These are phyloP conservation scores for Leucoraja erinaceus DNA, from an alignment of 2,113 vertebrate genomes.

Conservation along the genomic window DNA sequence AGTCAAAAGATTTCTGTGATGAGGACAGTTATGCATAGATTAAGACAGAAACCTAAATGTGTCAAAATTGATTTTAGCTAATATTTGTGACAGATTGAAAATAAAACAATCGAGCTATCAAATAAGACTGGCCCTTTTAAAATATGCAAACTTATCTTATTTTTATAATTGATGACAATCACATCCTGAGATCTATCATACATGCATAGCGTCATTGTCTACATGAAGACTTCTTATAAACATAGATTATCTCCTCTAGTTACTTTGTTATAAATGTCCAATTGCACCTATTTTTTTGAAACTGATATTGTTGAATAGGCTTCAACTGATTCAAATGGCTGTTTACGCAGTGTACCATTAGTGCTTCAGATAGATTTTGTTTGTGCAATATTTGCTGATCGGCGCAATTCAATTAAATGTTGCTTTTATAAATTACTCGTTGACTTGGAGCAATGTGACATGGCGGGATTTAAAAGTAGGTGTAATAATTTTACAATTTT, in stretches of 20 bases:
- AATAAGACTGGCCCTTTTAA: neutral
- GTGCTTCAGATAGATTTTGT: neutral
- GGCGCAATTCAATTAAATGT: neutral
- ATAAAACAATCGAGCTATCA: neutral
- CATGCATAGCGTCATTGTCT: neutral
- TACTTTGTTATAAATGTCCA: neutral
- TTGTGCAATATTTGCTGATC: neutral
- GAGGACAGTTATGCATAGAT: neutral
- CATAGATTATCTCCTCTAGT: neutral
- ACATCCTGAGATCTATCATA: neutral
- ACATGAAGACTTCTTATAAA: neutral
- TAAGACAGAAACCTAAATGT: neutral
- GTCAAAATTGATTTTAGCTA: neutral
- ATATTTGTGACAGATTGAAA: neutral
- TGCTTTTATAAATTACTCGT: slow-evolving; percentile 1
- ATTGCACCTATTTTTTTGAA: neutral
- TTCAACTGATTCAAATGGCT: neutral
- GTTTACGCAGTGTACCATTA: neutral
- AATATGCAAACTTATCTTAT: neutral
- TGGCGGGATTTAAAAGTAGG: neutral
- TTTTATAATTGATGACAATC: neutral
- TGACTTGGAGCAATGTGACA: neutral
- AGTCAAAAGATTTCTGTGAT: neutral
- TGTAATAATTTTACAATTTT: slow-evolving; percentile 12
- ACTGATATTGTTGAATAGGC: neutral